Base-by-base conservation (phyloP, 2,888 invertebrate species). In the Cryptocephalus moraei region DNA sequence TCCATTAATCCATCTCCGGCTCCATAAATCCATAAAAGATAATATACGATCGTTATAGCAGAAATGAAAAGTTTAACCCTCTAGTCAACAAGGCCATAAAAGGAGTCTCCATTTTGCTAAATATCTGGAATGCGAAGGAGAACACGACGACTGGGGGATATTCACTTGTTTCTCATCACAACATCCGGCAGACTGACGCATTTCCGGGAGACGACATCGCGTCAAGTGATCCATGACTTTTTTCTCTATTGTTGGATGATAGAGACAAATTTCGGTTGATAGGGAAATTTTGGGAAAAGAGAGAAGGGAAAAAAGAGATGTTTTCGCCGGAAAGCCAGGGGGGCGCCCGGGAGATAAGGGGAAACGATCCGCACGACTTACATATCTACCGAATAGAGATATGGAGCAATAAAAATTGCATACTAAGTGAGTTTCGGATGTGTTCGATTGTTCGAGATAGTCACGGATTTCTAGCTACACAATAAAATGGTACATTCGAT, bases 81-180 rank as follows among this genome's bases (percentile, higher is more conserved):
- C 51, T 56, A 51, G 58, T 60, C 58, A 58, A 60, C 58, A 58
- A 58, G 55, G 51, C 56, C 54, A 60, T 60, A 60, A 58, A 60
- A 57, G 58, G 58, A 55, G 56, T 56, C 51, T 22, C 22, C 22
- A 22, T 22, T 22, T 22, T 22, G 53, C 53, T 55, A 55, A 56
- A 56, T 52, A 55, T 55, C 49, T 50, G 49, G 9, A 10, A 46
- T 13, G 22, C 32, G 12, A 36, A 36, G 36, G 6, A 12, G 36
- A 36, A 36, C 36, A 36, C 22, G 22, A 22, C 22, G 22, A 22
- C 22, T 22, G 22, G 22, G 36, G 11, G 36, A 36, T 12, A 36
- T 36, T 36, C 36, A 36, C 36, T 36, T 36, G 36, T 36, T 36
- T 36, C 36, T 36, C 36, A 36, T 36, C 36, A 36, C 12, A 36